phyloP scores from a whole-genome alignment of 2,888 invertebrate species.

The Tetramorium bicarinatum region DNA sequence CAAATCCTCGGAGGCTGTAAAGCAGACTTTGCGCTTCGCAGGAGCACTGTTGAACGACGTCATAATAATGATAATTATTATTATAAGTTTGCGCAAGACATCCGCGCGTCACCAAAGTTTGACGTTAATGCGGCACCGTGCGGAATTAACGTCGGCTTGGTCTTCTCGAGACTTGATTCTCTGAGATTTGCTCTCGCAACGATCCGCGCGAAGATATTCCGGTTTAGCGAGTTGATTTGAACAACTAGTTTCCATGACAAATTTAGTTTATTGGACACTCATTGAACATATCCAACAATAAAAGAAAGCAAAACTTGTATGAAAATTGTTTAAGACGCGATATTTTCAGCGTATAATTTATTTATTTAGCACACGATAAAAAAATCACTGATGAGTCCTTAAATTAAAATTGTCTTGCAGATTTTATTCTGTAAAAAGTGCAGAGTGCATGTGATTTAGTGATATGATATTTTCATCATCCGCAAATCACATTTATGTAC shows the following conservation, averaged over 20 bases:
- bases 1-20: conserved; percentile 48
- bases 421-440: not conserved
- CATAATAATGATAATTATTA: conserved; percentile 71
- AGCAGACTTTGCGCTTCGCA: conserved; percentile 33
- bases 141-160: conserved; percentile 49
- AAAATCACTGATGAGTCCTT: not conserved
- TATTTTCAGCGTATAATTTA: not conserved
- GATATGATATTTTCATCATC: conserved; percentile 19
- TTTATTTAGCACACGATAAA: not conserved
- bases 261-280: not conserved
- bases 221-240: conserved; percentile 40
- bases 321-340: too few species aligned
- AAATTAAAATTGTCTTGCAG: not conserved
- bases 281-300: not conserved
- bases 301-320: not conserved
- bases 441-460: not conserved
- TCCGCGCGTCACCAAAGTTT: conserved; percentile 53
- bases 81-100: conserved; percentile 60
- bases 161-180: conserved; percentile 13
- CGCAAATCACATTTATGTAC: conserved; percentile 24
- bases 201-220: conserved; percentile 34
- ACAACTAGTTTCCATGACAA: conserved; percentile 6
- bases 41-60: conserved; percentile 55
- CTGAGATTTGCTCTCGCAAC: conserved; percentile 33
- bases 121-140: conserved; percentile 51